Percentiles rank a stretch among this genome's conserved stretches.
Evolutionary conservation across 1,140 invertebrate species (phyloP).

Genomic region (Stegodyphus dumicola): DNA sequence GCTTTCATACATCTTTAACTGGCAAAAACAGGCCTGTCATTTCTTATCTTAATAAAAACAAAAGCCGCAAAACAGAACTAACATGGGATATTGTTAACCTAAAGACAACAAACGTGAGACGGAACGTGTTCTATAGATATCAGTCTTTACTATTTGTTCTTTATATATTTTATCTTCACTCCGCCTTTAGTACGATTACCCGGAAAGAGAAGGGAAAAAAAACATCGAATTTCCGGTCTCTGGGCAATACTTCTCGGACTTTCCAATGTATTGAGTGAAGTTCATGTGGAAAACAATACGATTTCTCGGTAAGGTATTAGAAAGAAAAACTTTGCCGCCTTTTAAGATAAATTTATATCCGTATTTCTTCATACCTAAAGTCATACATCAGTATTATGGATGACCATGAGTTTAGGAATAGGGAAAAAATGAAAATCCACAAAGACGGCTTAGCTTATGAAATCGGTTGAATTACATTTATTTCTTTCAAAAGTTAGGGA

Average conservation of each 20-base stretch:
- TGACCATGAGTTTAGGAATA: constrained; percentile 38
- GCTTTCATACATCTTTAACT: constrained; percentile 28
- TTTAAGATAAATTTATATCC: constrained; percentile 55
- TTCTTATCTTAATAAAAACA: constrained; percentile 27
- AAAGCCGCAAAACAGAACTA: neutral
- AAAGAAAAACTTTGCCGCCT: constrained; percentile 31
- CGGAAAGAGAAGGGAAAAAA: constrained; percentile 10
- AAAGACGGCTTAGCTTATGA: constrained; percentile 25
- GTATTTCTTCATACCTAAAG: constrained; percentile 26
- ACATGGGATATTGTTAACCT: neutral
- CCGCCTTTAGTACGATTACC: constrained; percentile 21
- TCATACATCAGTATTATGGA: constrained; percentile 46
- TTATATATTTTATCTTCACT: constrained; percentile 18
- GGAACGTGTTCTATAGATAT: constrained; percentile 33
- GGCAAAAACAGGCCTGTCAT: constrained; percentile 29
- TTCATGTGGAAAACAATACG: constrained; percentile 41
- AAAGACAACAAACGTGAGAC: constrained; percentile 12
- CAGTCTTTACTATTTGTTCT: constrained; percentile 20
- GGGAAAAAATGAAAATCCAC: neutral
- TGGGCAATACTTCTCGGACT: constrained; percentile 6
- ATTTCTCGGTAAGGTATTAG: constrained; percentile 38
- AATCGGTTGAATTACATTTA: constrained; percentile 9
- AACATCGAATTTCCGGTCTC: constrained; percentile 41
- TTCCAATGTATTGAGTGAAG: constrained; percentile 24
- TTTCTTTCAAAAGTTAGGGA: no score